Conservation (phyloP, 2,888 invertebrate genomes). For the Dermolepida albohirtum region DNA sequence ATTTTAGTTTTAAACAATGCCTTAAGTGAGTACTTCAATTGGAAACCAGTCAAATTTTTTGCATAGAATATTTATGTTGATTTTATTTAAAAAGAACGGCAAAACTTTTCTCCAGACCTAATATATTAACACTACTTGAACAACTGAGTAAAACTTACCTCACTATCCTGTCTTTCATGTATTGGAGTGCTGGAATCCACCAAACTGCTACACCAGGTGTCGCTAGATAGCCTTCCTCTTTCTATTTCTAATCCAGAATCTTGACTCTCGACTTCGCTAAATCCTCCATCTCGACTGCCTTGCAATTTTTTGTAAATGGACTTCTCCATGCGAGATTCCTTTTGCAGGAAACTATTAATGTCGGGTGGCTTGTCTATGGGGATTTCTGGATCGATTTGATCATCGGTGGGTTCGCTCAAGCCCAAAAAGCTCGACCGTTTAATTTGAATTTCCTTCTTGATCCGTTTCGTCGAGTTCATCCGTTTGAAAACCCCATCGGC, state of each 20-base stretch:
- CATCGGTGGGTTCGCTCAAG: constrained; percentile 79
- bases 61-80: too few species aligned
- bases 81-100: too few species aligned
- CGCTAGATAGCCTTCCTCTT: constrained; percentile 66
- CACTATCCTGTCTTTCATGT: constrained; percentile 85
- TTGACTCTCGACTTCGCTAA: constrained; percentile 71
- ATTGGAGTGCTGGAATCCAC: constrained; percentile 57
- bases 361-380: constrained; percentile 80
- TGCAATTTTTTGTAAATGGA: constrained; percentile 75
- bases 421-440: constrained; percentile 89
- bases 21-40: too few species aligned
- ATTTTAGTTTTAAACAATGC: too few species aligned
- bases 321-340: constrained; percentile 82
- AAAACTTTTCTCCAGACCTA: too few species aligned
- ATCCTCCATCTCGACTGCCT: constrained; percentile 55
- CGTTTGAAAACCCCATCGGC: constrained; percentile 69
- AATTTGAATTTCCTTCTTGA: constrained; percentile 86
- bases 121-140: not conserved
- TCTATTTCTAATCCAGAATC: constrained; percentile 85
- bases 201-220: constrained; percentile 69
- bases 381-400: constrained; percentile 77
- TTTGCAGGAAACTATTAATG: constrained; percentile 83
- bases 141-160: constrained; percentile 63
- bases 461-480: constrained; percentile 84
- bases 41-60: too few species aligned